Percentiles rank a stretch among this genome's conserved stretches.
Conservation (phyloP, 2,888 invertebrate genomes). For the Sarcophaga subvicina region DNA sequence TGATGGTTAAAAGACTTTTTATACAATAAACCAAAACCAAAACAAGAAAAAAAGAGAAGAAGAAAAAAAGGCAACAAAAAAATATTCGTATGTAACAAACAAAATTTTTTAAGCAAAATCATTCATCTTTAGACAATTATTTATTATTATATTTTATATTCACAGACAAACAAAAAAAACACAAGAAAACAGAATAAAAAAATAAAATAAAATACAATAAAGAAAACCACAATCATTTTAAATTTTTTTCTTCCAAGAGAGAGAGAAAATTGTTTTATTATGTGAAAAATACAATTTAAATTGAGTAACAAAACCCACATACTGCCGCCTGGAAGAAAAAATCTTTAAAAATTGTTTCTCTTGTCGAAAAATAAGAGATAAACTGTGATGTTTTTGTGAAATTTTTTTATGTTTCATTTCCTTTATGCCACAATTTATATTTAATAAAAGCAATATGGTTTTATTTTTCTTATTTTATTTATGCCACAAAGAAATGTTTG, state of each 20-base stretch:
- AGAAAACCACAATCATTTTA: background rate
- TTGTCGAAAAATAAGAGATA: too few species aligned
- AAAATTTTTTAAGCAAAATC: background rate
- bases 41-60: background rate
- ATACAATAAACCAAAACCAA: conserved; percentile 25
- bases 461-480: background rate
- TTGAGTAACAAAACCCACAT: conserved; percentile 7
- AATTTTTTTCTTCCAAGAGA: background rate
- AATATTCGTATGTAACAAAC: background rate
- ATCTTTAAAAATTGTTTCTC: too few species aligned
- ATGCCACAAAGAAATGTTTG: background rate
- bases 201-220: too few species aligned
- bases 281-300: conserved; percentile 53
- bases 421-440: background rate
- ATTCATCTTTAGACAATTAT: background rate
- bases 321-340: background rate
- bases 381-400: too few species aligned
- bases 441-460: conserved; percentile 23
- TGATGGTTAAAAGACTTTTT: conserved; percentile 47
- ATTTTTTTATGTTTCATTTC: background rate
- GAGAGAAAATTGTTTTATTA: conserved; percentile 39
- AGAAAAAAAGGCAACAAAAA: background rate
- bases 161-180: background rate
- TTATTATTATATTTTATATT: too few species aligned
- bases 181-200: too few species aligned